phyloP scores from a whole-genome alignment of 2,888 invertebrate species.

The Syrphus vitripennis region DNA sequence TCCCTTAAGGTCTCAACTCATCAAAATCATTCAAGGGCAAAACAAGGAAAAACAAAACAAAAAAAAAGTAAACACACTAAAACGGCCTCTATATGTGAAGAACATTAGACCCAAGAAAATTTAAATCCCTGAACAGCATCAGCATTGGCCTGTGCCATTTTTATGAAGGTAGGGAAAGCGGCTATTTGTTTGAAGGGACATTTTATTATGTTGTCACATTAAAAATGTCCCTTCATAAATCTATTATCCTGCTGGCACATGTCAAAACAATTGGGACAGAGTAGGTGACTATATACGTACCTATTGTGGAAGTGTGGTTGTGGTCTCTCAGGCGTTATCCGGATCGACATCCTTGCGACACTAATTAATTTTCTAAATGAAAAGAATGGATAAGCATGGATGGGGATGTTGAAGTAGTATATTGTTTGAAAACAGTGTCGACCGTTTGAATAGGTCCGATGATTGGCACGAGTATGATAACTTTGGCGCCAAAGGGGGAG shows the following conservation, averaged over 20 bases:
- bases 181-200: constrained; percentile 42
- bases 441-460: not conserved
- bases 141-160: constrained; percentile 1
- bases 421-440: not conserved
- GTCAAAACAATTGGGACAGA: constrained; percentile 26
- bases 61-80: constrained; percentile 7
- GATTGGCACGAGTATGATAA: too few relatives aligned
- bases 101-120: constrained; percentile 42
- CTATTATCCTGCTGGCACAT: constrained; percentile 53
- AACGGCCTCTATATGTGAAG: not conserved
- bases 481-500: too few relatives aligned
- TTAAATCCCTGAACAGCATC: constrained; percentile 45
- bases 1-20: constrained; percentile 27
- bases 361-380: constrained; percentile 62
- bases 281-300: not conserved
- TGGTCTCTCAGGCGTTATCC: constrained; percentile 24
- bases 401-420: not conserved
- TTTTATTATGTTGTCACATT: constrained; percentile 55
- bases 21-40: constrained; percentile 20
- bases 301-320: not conserved
- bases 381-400: constrained; percentile 19
- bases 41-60: not conserved
- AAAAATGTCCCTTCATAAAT: constrained; percentile 61
- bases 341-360: constrained; percentile 44
- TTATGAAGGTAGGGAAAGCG: not conserved